phyloP scores from a whole-genome alignment of 2,113 vertebrate genomes.

The Marmota monax region DNA sequence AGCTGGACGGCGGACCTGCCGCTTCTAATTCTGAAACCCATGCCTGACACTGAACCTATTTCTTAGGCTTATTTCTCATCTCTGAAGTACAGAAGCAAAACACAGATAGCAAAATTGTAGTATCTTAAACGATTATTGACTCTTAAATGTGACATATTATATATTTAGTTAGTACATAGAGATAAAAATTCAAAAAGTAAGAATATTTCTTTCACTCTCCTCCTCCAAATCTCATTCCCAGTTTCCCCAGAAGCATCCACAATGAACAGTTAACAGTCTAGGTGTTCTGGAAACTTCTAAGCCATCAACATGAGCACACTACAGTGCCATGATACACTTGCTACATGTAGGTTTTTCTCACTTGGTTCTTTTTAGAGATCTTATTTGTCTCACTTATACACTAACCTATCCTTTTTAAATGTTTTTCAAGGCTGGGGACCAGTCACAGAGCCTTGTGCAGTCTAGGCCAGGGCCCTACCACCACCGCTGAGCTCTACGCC shows the following conservation, averaged over 20 bases:
- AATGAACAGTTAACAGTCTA: background rate
- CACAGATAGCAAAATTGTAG: background rate
- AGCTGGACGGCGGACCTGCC: background rate
- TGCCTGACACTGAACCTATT: background rate
- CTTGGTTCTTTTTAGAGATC: background rate
- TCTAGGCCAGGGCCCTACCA: background rate
- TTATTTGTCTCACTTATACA: background rate
- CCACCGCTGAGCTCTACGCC: background rate
- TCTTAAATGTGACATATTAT: conserved; percentile 37
- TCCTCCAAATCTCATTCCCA: background rate
- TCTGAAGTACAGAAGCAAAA: conserved; percentile 38
- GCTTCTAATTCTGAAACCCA: background rate
- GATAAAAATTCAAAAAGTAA: conserved; percentile 3
- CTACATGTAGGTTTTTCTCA: conserved; percentile 8
- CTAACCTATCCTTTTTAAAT: background rate
- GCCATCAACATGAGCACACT: background rate
- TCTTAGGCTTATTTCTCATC: conserved; percentile 27
- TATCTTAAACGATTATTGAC: conserved; percentile 7
- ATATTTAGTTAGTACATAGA: conserved; percentile 7
- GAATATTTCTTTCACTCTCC: background rate
- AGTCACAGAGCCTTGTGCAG: background rate
- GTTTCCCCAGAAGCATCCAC: background rate
- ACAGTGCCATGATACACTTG: background rate
- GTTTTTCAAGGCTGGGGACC: background rate
- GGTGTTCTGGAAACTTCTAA: conserved; percentile 31